These are phyloP conservation scores for Lepidurus arcticus DNA, from an alignment of 1,140 invertebrate species.

Conservation along the genomic window DNA sequence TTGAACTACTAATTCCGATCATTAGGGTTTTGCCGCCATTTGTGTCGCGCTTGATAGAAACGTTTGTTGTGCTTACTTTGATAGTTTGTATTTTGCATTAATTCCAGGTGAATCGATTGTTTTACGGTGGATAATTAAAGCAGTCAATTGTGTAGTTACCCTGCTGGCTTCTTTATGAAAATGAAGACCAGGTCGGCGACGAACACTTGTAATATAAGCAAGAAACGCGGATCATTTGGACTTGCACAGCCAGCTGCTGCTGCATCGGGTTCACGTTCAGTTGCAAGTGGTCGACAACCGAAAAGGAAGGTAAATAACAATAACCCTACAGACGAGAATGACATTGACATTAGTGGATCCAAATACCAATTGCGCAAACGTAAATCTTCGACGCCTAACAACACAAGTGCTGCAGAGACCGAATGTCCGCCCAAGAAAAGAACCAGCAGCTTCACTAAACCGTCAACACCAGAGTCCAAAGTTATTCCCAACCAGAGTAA, in stretches of 20 bases:
- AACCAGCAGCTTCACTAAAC: background rate
- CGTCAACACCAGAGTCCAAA: background rate
- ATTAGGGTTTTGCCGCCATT: background rate
- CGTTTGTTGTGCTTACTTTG: background rate
- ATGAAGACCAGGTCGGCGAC: background rate
- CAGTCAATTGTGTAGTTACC: no score
- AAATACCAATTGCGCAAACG: background rate
- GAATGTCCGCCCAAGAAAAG: background rate
- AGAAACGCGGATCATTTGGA: background rate
- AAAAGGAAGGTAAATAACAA: background rate
- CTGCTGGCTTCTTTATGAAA: background rate
- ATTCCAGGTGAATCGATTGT: no score
- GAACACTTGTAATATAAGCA: background rate
- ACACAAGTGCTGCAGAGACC: background rate
- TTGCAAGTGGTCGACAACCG: background rate
- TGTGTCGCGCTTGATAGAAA: background rate
- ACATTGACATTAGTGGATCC: background rate
- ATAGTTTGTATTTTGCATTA: no score
- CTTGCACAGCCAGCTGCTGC: background rate
- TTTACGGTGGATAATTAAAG: no score
- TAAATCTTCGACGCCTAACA: background rate
- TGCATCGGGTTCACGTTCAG: background rate
- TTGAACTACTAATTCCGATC: background rate
- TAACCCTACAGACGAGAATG: background rate
- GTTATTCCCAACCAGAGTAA: background rate